phyloP scores from a whole-genome alignment of 30 jellyfish, hydroid and myxozoan genomes.

The Cassiopea andromeda region DNA sequence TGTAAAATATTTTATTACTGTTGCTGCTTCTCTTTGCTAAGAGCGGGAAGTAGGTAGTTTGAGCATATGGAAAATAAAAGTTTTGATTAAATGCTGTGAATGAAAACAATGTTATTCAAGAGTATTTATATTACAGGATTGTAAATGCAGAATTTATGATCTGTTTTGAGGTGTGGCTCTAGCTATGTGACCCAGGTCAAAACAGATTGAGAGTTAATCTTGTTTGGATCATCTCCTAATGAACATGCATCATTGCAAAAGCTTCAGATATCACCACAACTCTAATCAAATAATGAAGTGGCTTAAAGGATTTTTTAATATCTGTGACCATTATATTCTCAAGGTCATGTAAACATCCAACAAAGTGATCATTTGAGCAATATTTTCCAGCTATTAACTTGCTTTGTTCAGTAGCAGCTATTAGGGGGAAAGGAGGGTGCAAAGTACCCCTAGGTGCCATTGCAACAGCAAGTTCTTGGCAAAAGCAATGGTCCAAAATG shows the following conservation, averaged over 20 bases:
- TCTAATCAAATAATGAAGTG: too few species aligned
- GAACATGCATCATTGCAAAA: background rate
- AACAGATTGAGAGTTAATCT: background rate
- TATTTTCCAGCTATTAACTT: too few species aligned
- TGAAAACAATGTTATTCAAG: background rate
- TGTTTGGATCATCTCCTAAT: background rate
- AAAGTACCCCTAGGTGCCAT: too few species aligned
- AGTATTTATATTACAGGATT: background rate
- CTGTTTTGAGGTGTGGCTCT: background rate
- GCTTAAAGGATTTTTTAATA: too few species aligned
- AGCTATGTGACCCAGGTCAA: conserved; percentile 9
- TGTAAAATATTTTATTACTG: background rate
- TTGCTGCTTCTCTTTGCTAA: background rate
- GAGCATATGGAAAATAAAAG: background rate
- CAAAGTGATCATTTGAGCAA: too few species aligned
- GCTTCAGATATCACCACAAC: too few species aligned
- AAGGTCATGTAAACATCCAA: too few species aligned
- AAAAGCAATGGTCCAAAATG: too few species aligned
- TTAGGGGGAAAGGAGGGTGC: too few species aligned
- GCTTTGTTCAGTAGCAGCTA: too few species aligned
- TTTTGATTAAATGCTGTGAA: background rate
- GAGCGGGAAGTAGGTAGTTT: background rate
- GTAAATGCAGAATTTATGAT: background rate
- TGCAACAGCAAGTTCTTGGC: too few species aligned
- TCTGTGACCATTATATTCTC: too few species aligned